Base-by-base conservation (phyloP, 2,797 vertebrate genomes). In the Rhynchotus rufescens region DNA sequence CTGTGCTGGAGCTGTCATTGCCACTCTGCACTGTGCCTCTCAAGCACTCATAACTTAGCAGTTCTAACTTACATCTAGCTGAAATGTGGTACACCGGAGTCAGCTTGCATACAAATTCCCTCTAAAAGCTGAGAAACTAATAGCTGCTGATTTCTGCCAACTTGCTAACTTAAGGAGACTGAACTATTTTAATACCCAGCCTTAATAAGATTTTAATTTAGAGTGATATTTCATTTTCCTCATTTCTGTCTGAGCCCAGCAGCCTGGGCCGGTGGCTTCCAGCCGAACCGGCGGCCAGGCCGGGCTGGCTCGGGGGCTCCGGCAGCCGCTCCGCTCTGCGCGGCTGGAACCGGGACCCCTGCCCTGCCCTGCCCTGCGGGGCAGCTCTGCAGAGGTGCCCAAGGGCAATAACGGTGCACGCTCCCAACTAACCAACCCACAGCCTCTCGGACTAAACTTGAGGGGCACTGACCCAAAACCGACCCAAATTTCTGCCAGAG, bases 11-110 rank as follows among this genome's bases (percentile, higher is more conserved):
- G 76, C 80, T 88, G 74, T 86, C 80, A 64, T 68, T 89, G 69
- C 67, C 72, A 84, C 59, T 71, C 74, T 2, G 20, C 86, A 36
- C 40, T 80, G 76, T 0, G 6, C 76, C 94, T 89, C 84, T 91
- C 83, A 93, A 61, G 67, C 56, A 54, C 76, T 93, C 11, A 6
- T 57, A 84, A n/a, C 42, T 67, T 65, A 61, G 60, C 12, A 42
- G 34, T 77, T 91, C 83, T 62, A 92, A 94, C 89, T 92, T n/a
- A 12, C 60, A 93, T 77, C 60, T 81, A 87, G 56, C 75, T 81
- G 54, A 94, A 95, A 88, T 88, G 47, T 42, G 25, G 51, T 68
- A 82, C 34, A 52, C 47, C n/a, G 79, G 20, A 36, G 59, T 57
- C 80, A 93, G 56, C 15, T 22, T 74, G 57, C 60, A 74, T 15